Percentiles rank a stretch among this genome's conserved stretches.
Evolutionary conservation across 2,113 vertebrate species (phyloP).

Genomic region (Eulemur rufifrons): DNA sequence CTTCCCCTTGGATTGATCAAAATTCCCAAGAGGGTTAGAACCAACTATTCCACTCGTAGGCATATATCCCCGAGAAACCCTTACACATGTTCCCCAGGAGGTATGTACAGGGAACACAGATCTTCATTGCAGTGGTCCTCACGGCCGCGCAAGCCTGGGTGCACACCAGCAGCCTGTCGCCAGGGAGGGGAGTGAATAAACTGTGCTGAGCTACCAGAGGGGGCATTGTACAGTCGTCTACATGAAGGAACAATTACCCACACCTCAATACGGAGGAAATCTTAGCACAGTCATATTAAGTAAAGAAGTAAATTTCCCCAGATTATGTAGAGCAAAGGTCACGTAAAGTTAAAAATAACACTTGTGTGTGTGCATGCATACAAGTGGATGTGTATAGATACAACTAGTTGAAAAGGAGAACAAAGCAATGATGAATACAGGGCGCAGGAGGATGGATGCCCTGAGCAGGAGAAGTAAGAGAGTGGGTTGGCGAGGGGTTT

Average conservation of each 20-base stretch:
- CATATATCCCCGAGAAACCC: background rate
- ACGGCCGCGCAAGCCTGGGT: background rate
- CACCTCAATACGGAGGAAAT: background rate
- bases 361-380: accelerated
- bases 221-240: background rate
- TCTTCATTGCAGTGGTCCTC: accelerated
- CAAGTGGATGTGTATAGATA: background rate
- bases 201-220: background rate
- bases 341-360: background rate
- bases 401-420: background rate
- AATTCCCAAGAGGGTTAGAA: background rate
- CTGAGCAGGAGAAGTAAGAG: background rate
- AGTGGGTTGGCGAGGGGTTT: background rate
- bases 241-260: background rate
- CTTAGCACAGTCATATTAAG: background rate
- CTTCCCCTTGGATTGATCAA: background rate
- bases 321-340: background rate
- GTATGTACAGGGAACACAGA: background rate
- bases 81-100: background rate
- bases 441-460: background rate
- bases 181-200: background rate
- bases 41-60: background rate
- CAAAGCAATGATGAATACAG: background rate
- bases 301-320: background rate
- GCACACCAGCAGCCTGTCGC: background rate